phyloP scores from a whole-genome alignment of 2,113 vertebrate genomes.

The Dunckerocampus dactyliophorus region DNA sequence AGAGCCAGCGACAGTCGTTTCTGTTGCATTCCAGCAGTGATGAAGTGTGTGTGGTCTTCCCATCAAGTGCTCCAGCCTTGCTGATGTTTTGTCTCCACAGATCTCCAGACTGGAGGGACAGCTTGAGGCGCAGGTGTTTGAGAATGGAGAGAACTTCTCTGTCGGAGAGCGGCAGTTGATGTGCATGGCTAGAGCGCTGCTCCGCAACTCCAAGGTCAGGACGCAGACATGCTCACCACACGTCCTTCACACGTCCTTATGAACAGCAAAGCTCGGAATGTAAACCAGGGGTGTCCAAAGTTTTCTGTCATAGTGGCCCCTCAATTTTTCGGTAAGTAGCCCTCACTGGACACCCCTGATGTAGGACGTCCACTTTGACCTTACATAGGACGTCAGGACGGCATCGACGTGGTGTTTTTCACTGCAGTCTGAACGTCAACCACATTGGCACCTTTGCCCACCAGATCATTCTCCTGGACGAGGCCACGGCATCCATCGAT shows the following conservation, averaged over 20 bases:
- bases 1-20: too few relatives aligned
- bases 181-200: slow-evolving; percentile 78
- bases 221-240: too few relatives aligned
- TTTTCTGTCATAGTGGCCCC: background rate
- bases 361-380: too few relatives aligned
- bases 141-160: slow-evolving; percentile 83
- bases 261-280: background rate
- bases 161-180: slow-evolving; percentile 78
- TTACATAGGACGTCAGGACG: too few relatives aligned
- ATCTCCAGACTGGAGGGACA: slow-evolving; percentile 71
- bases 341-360: too few relatives aligned
- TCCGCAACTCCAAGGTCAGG: slow-evolving; percentile 76
- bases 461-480: slow-evolving; percentile 83
- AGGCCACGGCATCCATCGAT: slow-evolving; percentile 83
- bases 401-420: too few relatives aligned
- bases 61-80: background rate
- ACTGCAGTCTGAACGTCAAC: too few relatives aligned
- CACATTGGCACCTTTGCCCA: slow-evolving; percentile 23
- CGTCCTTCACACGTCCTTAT: background rate
- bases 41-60: too few relatives aligned
- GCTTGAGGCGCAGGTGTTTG: slow-evolving; percentile 67
- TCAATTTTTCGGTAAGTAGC: background rate
- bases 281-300: background rate
- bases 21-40: too few relatives aligned
- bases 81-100: slow-evolving; percentile 43